A percentile compares a stretch with the other conserved stretches of the same genome.
Evolutionary conservation across 2,797 vertebrate genomes (phyloP).

Genomic region (Leptoclinus maculatus): DNA sequence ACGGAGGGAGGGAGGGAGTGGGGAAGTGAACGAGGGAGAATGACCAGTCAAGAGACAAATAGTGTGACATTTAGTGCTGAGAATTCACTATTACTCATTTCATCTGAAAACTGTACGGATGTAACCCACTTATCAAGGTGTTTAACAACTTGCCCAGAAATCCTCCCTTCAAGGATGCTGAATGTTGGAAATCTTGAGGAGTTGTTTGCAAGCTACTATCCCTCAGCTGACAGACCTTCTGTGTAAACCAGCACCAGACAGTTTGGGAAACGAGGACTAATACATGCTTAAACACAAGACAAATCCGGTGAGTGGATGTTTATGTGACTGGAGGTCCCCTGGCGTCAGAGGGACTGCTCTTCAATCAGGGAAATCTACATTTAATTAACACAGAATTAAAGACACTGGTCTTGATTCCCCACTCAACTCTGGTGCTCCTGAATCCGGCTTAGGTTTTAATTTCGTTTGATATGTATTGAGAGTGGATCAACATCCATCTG

Average conservation of each 20-base stretch:
- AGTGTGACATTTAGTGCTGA: slow-evolving; percentile 29
- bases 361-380: slow-evolving; percentile 76
- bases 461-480: slow-evolving; percentile 72
- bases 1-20: slow-evolving; percentile 29
- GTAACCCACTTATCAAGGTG: slow-evolving; percentile 49
- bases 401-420: slow-evolving; percentile 68
- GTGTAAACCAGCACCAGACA: slow-evolving; percentile 71
- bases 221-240: slow-evolving; percentile 68
- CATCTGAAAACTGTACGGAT: slow-evolving; percentile 39
- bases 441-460: slow-evolving; percentile 72
- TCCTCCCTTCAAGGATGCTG: slow-evolving; percentile 34
- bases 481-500: slow-evolving; percentile 79
- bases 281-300: slow-evolving; percentile 78
- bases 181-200: slow-evolving; percentile 54
- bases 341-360: slow-evolving; percentile 55
- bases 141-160: slow-evolving; percentile 58
- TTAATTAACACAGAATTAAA: slow-evolving; percentile 86
- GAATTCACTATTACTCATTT: slow-evolving; percentile 44
- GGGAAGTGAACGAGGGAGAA: slow-evolving; percentile 28
- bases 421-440: slow-evolving; percentile 58
- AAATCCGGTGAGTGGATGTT: slow-evolving; percentile 71
- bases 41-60: slow-evolving; percentile 60
- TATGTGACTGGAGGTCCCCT: slow-evolving; percentile 64
- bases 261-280: slow-evolving; percentile 64
- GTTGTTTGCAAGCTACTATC: slow-evolving; percentile 65